Evolutionary conservation across 1,140 invertebrate genomes (phyloP).

Genomic region (Pseudomyrmex gracilis): DNA sequence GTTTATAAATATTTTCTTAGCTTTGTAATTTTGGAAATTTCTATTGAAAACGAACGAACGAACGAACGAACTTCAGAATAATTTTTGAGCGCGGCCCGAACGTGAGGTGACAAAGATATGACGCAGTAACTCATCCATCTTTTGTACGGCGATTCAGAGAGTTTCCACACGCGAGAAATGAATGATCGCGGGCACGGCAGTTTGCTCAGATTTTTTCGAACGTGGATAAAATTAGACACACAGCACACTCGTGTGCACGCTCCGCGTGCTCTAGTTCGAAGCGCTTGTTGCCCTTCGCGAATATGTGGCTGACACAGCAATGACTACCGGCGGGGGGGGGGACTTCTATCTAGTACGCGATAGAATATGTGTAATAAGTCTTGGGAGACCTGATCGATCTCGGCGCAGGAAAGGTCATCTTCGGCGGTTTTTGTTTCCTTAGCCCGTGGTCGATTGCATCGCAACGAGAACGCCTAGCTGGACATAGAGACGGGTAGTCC

Average conservation of each 20-base stretch:
- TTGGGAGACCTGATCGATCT: constrained; percentile 39
- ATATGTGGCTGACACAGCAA: constrained; percentile 19
- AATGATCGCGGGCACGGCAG: neutral
- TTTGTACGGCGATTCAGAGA: no score
- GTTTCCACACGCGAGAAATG: neutral
- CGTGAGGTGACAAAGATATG: neutral
- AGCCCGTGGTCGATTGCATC: neutral
- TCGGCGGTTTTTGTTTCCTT: neutral
- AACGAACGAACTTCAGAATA: neutral
- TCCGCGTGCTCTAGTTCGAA: constrained; percentile 10
- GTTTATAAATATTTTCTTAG: no score
- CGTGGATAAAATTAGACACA: constrained; percentile 46
- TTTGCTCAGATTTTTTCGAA: neutral
- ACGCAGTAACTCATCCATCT: neutral
- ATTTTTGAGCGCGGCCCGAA: neutral
- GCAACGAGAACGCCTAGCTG: neutral
- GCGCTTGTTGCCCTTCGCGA: neutral
- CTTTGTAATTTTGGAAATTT: neutral
- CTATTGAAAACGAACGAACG: neutral
- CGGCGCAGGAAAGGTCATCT: neutral
- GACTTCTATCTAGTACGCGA: neutral
- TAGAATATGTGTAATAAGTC: neutral
- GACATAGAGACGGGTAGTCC: no score
- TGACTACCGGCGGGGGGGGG: constrained; percentile 38
- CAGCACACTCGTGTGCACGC: constrained; percentile 7